Conservation (phyloP, 2,888 invertebrate genomes). For the Cacoxenus indagator region DNA sequence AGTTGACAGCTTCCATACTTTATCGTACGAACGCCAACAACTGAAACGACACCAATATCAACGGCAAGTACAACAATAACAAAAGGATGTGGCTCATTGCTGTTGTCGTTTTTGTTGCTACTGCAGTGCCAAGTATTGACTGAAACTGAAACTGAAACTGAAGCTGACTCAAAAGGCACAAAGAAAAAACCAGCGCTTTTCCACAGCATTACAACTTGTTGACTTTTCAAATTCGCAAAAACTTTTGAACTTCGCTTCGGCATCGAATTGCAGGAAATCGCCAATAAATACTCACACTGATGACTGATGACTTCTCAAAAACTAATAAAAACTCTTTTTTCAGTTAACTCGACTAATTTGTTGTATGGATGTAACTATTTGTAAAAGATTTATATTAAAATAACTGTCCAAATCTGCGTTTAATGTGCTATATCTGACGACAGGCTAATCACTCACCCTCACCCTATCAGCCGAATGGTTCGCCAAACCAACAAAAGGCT, state of each 20-base stretch:
- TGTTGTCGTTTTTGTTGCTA: constrained; percentile 25
- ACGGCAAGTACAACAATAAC: neutral
- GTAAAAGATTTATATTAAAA: too few relatives aligned
- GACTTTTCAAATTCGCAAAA: constrained; percentile 44
- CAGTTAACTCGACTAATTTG: too few relatives aligned
- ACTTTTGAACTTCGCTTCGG: constrained; percentile 36
- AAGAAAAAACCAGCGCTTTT: neutral
- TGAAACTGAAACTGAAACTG: constrained; percentile 36
- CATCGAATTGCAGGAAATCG: constrained; percentile 22
- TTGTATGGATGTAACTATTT: too few relatives aligned
- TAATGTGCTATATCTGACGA: too few relatives aligned
- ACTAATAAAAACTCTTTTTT: too few relatives aligned
- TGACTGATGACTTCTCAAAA: too few relatives aligned
- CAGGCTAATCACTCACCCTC: too few relatives aligned
- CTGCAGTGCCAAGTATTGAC: neutral
- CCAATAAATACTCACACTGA: too few relatives aligned
- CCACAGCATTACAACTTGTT: constrained; percentile 43
- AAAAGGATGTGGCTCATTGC: neutral
- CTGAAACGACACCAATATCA: neutral
- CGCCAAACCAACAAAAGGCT: too few relatives aligned
- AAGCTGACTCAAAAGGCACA: constrained; percentile 36
- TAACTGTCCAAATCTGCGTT: too few relatives aligned
- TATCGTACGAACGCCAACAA: too few relatives aligned
- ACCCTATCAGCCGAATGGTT: too few relatives aligned
- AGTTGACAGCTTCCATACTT: constrained; percentile 64